Evolutionary conservation across 2,888 invertebrate genomes (phyloP).

Genomic region (Drosophila putrida): DNA sequence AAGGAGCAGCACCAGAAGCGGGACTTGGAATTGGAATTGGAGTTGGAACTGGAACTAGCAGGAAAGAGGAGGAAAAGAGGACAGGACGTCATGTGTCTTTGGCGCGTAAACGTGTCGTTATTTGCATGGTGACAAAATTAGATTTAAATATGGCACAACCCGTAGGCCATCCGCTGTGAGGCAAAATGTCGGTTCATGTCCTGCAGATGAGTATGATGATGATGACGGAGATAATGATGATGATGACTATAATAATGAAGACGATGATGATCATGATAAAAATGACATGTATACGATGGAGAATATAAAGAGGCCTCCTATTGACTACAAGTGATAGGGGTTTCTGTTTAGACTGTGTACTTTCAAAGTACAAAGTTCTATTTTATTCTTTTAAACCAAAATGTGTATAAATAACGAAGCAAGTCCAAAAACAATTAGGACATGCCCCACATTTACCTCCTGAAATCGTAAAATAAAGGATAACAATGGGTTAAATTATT

Average conservation of each 20-base stretch:
- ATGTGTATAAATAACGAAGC: too few species aligned
- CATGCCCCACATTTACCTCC: too few species aligned
- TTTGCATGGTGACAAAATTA: constrained; percentile 77
- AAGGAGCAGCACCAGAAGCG: not conserved
- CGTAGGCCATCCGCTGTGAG: constrained; percentile 42
- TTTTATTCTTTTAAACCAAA: too few species aligned
- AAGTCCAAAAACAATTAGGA: too few species aligned
- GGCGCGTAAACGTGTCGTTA: constrained; percentile 62
- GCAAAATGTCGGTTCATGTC: constrained; percentile 75
- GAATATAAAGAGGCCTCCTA: not conserved
- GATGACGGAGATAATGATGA: constrained; percentile 30
- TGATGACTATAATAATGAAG: constrained; percentile 35
- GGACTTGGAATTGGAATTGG: not conserved
- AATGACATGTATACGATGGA: not conserved
- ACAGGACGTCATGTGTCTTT: constrained; percentile 47
- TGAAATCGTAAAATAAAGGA: too few species aligned
- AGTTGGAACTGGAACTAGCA: too few species aligned
- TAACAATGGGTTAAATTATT: too few species aligned
- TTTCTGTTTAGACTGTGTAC: not conserved
- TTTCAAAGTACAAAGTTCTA: too few species aligned
- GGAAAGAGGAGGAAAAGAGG: not conserved
- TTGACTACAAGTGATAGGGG: constrained; percentile 4
- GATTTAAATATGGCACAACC: constrained; percentile 77
- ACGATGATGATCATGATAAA: constrained; percentile 40
- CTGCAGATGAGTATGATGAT: constrained; percentile 53